Conservation (phyloP, 37 sponge, comb jelly and placozoan genomes). For the Mnemiopsis leidyi region DNA sequence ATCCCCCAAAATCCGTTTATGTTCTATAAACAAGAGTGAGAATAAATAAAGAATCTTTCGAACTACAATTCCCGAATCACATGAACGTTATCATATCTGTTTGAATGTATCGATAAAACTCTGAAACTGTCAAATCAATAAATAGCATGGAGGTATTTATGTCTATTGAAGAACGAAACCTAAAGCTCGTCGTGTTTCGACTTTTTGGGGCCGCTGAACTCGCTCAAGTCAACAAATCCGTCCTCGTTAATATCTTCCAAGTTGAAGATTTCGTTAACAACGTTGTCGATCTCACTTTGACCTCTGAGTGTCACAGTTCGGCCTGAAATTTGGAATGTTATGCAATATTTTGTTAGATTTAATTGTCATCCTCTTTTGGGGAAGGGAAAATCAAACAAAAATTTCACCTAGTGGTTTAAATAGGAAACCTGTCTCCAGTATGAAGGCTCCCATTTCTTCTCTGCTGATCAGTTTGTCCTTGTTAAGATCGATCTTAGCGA, state of each 20-base stretch:
- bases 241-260: constrained; percentile 48
- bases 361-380: not conserved
- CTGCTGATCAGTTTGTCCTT: constrained; percentile 32
- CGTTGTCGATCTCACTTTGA: constrained; percentile 35
- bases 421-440: constrained; percentile 66
- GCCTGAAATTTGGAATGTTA: not conserved
- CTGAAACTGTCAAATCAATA: not conserved
- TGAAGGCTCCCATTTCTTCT: constrained; percentile 45
- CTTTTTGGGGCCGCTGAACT: constrained; percentile 62
- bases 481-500: constrained; percentile 37
- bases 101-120: not conserved
- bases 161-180: too few relatives aligned
- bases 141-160: too few relatives aligned
- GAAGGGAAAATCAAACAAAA: not conserved
- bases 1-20: not conserved
- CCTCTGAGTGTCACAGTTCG: constrained; percentile 56
- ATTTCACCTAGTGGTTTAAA: too few relatives aligned
- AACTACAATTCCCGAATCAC: not conserved
- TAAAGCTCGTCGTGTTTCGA: constrained; percentile 37
- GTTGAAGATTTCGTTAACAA: constrained; percentile 42
- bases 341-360: not conserved
- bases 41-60: not conserved
- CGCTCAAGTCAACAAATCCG: constrained; percentile 58
- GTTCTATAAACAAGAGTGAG: not conserved
- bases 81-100: too few relatives aligned